Percentiles rank a stretch among this genome's conserved stretches.
Conservation (phyloP, 2,888 invertebrate genomes). For the Ophraella communa region DNA sequence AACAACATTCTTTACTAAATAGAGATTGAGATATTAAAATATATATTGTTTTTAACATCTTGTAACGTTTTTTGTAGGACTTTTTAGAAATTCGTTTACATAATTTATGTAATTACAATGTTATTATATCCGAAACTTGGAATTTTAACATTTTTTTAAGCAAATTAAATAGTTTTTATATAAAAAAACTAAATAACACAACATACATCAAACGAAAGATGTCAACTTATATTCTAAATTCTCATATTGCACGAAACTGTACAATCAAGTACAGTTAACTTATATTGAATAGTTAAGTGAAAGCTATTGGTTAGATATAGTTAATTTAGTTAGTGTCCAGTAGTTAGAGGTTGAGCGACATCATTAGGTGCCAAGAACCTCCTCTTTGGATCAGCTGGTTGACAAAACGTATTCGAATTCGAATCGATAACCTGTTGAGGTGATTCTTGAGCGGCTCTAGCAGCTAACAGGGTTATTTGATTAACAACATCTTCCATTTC, state of each 20-base stretch:
- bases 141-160: no score
- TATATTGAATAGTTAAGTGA: neutral
- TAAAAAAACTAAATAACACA: neutral
- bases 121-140: no score
- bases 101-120: no score
- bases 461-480: constrained; percentile 79
- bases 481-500: constrained; percentile 86
- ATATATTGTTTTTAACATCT: neutral
- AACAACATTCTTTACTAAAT: neutral
- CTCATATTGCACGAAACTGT: neutral
- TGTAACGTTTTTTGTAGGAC: no score
- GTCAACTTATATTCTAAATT: neutral
- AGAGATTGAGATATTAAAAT: neutral
- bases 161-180: no score
- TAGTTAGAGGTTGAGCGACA: constrained; percentile 62
- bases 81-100: no score
- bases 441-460: constrained; percentile 73
- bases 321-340: constrained; percentile 59
- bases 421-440: constrained; percentile 60
- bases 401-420: constrained; percentile 67
- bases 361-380: constrained; percentile 68
- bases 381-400: constrained; percentile 62
- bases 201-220: neutral
- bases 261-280: neutral
- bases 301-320: constrained; percentile 2